Evolutionary conservation across 2,113 vertebrate genomes (phyloP), one percentile per base, ranked within the genome.

Genomic region (Oncorhynchus nerka): DNA sequence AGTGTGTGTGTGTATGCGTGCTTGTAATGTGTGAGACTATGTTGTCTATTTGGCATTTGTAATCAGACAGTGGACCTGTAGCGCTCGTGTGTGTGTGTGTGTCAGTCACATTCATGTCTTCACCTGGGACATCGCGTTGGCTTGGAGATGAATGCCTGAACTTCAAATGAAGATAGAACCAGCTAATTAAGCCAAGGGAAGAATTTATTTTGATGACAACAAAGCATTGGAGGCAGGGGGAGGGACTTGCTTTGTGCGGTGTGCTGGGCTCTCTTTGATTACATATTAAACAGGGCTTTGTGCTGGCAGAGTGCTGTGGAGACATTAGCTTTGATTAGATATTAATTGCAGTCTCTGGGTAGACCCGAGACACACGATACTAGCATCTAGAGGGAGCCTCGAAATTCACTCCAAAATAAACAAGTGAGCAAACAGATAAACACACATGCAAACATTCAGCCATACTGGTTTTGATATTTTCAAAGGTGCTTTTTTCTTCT

Each of bases 251-350:
- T 91, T 89, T 90, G 91, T 90, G 91, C 83, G 87, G 89, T 89
- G 88, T 85, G 84, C 87, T 86, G 79, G 80, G 57, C 78, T 82
- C 89, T 90, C 92, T 94, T 94, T 94, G 93, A 94, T 94, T 93
- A 94, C 91, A 81, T 94, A 94, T 94, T 94, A 93, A 94, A 93
- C 91, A 93, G 81, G 83, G 89, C 90, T 92, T 92, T 92, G 90
- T 92, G 91, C 82, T 90, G 88, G 87, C 80, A 80, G 91, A 90
- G 91, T 91, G 92, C 88, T 89, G 86, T 87, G 85, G 90, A 93
- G 92, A 91, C 87, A 91, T 93, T 92, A 90, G 90, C 93, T 94
- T 94, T 94, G 93, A 94, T 94, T 92, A 94, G 91, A 91, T 94
- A 94, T 94, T 94, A 93, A 94, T 94, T 93, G 92, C 89, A 73